Evolutionary conservation across 2,888 invertebrate genomes (phyloP), one percentile per base, ranked within the genome.

Genomic region (Drosophila multiciliata): DNA sequence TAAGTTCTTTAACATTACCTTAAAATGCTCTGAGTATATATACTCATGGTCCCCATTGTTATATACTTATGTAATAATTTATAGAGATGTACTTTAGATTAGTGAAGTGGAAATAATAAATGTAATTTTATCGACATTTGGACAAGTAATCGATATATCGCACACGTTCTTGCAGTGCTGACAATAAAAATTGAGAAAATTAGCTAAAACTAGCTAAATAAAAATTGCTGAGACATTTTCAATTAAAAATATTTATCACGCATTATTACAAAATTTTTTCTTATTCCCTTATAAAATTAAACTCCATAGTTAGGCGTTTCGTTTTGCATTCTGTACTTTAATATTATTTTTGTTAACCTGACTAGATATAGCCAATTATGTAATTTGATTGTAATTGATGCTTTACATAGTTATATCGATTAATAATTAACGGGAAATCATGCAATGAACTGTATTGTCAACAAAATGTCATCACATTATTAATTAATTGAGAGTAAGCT

Each of bases 11-110:
- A 20, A 23, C 2, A 63, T 26, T 48, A 64, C 63, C 64, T 64
- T 49, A 63, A 54, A 23, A 26, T 4, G 29, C 15, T 57, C n/a
- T 9, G 57, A 40, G 29, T 32, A 57, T 20, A n/a, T 5, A 57
- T 6, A 57, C 57, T 32, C 29, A 0, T 15, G 9, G 2, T n/a
- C 40, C 57, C 8, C 57, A 57, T 57, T 57, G 57, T 40, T 40
- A 20, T 57, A 20, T 40, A 40, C 15, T 57, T 40, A 57, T 40
- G 29, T n/a, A 55, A 55, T 55, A 15, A 8, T 55, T 29, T 8
- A n/a, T 26, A 20, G 38, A 55, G 38, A 55, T 3, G 55, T 9
- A 15, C 15, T 9, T 35, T 8, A 20, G 5, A 5, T 35, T 54
- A 54, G 36, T 38, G 26, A 26, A 26, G 54, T 50, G 26, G 11